These are phyloP conservation scores for Hirudinaria manillensis DNA, from an alignment of 2,888 invertebrate species.

Conservation along the genomic window DNA sequence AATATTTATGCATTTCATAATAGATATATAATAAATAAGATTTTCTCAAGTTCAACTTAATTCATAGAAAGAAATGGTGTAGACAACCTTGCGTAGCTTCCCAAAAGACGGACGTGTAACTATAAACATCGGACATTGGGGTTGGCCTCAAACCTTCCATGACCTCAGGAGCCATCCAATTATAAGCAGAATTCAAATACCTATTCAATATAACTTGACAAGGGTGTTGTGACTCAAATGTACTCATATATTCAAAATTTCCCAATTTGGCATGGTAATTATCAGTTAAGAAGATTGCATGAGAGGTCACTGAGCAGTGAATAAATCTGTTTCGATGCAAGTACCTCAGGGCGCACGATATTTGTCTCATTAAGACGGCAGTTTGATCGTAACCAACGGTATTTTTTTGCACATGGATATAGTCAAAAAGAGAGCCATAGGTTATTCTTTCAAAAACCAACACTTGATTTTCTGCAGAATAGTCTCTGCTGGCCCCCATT, in stretches of 20 bases:
- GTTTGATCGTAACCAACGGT: neutral
- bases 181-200: constrained; percentile 45
- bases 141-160: constrained; percentile 49
- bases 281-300: constrained; percentile 54
- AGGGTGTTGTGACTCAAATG: neutral
- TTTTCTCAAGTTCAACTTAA: no score
- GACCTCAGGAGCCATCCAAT: constrained; percentile 57
- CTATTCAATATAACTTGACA: constrained; percentile 32
- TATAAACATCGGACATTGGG: constrained; percentile 54
- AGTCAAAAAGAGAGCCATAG: constrained; percentile 53
- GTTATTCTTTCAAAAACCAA: constrained; percentile 55
- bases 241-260: constrained; percentile 55
- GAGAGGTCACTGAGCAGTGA: constrained; percentile 55
- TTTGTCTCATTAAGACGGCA: constrained; percentile 46
- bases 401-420: constrained; percentile 45
- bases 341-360: constrained; percentile 54
- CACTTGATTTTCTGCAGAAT: constrained; percentile 52
- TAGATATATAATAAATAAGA: no score
- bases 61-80: no score
- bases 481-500: constrained; percentile 55
- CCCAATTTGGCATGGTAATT: constrained; percentile 53
- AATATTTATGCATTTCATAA: no score
- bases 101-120: constrained; percentile 55
- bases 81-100: constrained; percentile 50
- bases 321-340: constrained; percentile 54